Evolutionary conservation across 2,113 vertebrate genomes (phyloP).

Genomic region (Vicugna pacos): DNA sequence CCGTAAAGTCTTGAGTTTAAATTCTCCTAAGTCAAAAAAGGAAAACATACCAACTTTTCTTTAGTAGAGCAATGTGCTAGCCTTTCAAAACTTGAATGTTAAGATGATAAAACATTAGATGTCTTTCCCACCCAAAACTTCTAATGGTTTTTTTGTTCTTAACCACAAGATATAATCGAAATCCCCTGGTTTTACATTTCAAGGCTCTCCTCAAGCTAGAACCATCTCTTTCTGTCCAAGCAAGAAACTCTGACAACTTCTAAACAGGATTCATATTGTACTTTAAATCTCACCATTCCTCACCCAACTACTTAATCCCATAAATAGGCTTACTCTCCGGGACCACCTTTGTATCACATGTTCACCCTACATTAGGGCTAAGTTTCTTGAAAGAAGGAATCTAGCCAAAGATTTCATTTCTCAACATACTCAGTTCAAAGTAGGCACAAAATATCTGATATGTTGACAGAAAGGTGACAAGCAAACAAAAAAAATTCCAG

Average conservation of each 20-base stretch:
- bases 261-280: neutral
- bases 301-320: neutral
- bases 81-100: conserved; percentile 35
- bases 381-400: neutral
- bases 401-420: conserved; percentile 21
- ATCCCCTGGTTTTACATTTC: neutral
- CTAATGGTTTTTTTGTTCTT: neutral
- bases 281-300: neutral
- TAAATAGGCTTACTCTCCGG: neutral
- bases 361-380: neutral
- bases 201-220: neutral
- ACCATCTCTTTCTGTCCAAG: neutral
- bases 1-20: neutral
- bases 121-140: neutral
- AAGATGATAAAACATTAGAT: neutral
- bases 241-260: neutral
- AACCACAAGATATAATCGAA: neutral
- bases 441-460: neutral
- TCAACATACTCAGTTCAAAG: neutral
- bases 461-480: neutral
- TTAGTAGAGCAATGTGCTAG: neutral
- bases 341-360: neutral
- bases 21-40: conserved; percentile 27
- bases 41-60: neutral
- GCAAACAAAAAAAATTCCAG: neutral